Conservation (phyloP, 2,888 invertebrate species). For the Junonia oenone region DNA sequence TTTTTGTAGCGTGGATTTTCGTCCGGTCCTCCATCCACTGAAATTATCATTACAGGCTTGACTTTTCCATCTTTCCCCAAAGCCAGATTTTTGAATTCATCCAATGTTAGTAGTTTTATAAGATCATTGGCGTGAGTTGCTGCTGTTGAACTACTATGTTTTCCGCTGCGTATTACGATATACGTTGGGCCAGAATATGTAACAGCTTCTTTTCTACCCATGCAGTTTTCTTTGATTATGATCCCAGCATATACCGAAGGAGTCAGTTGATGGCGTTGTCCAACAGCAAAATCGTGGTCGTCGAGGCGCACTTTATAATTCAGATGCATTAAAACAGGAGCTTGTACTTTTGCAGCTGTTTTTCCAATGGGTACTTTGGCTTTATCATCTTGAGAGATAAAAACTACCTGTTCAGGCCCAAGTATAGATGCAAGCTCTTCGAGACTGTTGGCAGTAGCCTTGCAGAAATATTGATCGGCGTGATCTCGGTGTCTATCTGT, state of each 20-base stretch:
- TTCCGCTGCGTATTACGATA: conserved; percentile 39
- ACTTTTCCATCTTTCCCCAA: no score
- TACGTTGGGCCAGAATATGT: conserved; percentile 53
- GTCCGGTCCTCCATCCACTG: conserved; percentile 35
- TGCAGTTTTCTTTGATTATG: no score
- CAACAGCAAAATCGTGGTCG: conserved; percentile 32
- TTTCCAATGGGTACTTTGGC: conserved; percentile 27
- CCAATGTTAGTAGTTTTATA: no score
- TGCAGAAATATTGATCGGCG: conserved; percentile 18
- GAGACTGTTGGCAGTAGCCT: conserved; percentile 9
- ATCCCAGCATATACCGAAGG: conserved; percentile 39
- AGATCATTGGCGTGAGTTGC: conserved; percentile 34
- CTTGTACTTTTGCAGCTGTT: conserved; percentile 45
- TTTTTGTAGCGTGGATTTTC: conserved; percentile 35
- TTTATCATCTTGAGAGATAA: neutral
- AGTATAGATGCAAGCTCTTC: neutral
- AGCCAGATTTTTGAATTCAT: no score
- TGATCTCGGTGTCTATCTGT: conserved; percentile 27
- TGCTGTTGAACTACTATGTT: conserved; percentile 35
- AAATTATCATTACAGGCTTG: conserved; percentile 35
- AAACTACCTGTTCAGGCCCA: neutral
- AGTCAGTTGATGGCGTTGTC: conserved; percentile 30
- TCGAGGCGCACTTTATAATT: conserved; percentile 29
- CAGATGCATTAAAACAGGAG: conserved; percentile 28
- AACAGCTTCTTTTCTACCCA: no score